Conservation (phyloP, 1,140 invertebrate species). For the Popillia japonica region DNA sequence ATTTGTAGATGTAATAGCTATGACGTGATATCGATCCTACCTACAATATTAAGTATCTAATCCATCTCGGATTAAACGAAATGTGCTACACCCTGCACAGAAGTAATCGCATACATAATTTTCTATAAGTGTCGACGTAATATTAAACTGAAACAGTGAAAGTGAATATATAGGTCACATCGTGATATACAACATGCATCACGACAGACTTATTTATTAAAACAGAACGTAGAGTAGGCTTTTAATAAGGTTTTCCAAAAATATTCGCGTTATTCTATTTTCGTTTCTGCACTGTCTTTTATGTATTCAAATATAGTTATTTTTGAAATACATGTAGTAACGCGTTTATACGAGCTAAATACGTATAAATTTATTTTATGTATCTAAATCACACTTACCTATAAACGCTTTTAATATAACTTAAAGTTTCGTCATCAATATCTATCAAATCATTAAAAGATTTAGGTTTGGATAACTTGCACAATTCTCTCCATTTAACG, state of each 20-base stretch:
- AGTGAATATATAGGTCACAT: background rate
- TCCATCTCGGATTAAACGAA: no score
- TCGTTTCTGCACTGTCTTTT: background rate
- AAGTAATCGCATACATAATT: no score
- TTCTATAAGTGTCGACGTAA: background rate
- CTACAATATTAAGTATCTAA: no score
- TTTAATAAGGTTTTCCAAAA: constrained; percentile 16
- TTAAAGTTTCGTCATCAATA: constrained; percentile 70
- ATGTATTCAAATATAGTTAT: no score
- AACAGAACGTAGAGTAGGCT: constrained; percentile 20
- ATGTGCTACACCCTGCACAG: no score
- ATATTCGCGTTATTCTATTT: constrained; percentile 7
- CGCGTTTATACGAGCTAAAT: background rate
- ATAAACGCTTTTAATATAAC: constrained; percentile 72
- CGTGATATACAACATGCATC: background rate
- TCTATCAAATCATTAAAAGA: constrained; percentile 80
- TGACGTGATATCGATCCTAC: background rate
- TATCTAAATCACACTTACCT: constrained; percentile 61
- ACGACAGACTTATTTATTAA: constrained; percentile 3
- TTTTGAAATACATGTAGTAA: background rate
- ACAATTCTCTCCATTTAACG: constrained; percentile 76
- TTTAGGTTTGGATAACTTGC: constrained; percentile 71
- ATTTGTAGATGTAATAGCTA: background rate
- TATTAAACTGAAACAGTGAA: background rate
- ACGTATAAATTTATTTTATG: no score